Base-by-base conservation (phyloP, 2,888 invertebrate genomes). In the Eubasilissa splendida region DNA sequence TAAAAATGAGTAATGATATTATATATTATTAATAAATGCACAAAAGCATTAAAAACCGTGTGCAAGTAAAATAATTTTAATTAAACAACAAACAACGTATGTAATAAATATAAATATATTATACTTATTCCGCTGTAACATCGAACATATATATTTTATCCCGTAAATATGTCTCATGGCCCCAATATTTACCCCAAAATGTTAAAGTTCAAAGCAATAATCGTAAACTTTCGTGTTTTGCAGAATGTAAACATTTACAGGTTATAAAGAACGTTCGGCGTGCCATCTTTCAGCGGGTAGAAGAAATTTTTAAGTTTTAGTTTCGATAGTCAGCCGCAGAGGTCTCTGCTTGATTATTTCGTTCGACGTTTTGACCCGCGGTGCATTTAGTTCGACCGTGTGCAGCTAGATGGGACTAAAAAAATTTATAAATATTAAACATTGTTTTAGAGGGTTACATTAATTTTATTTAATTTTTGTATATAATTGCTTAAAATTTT, bases 241-340 rank as follows among this genome's bases (percentile, higher is more conserved):
- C 58, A 22, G 52, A 42, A 42, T 42, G 58, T 60, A 52, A 80
- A 80, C 80, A 78, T 79, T 70, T 31, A 66, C 75, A 77, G 50
- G 60, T 56, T 71, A 78, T 81, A 80, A 83, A 81, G 75, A 82
- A 78, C 77, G 79, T 50, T 14, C 53, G 75, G 14, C 78, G 73
- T 87, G 90, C 88, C 90, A 89, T 89, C 90, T 90, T 84, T 87
- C 85, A 87, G 84, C 83, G 80, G 85, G 84, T 85, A 86, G 86
- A 56, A 74, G 77, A 86, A 85, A 86, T 86, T 83, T 85, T 85
- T 84, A 86, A 81, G 77, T 63, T 85, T 86, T 88, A 88, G 89
- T 90, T 88, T 87, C 78, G 80, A 53, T 22, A 76, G 83, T 80
- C 83, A 85, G 85, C 85, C 85, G 86, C 85, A 90, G 90, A 88